A percentile compares a stretch with the other conserved stretches of the same genome.
Conservation (phyloP, 2,113 vertebrate species). For the Ancistrus triradiatus region DNA sequence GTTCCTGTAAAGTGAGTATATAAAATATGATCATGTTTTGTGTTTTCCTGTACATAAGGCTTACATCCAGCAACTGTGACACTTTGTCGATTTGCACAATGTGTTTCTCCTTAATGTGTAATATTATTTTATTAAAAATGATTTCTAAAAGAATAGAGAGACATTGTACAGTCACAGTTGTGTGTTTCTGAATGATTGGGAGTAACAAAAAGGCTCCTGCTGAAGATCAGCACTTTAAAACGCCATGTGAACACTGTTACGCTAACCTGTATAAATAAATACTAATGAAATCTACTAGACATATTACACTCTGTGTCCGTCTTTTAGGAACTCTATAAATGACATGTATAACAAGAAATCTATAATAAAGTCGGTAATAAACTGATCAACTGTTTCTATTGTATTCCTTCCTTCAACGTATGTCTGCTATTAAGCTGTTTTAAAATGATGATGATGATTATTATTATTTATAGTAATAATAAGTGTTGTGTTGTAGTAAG, state of each 20-base stretch:
- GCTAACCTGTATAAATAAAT: constrained; percentile 43
- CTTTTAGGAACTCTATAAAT: constrained; percentile 24
- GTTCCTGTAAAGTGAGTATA: background rate
- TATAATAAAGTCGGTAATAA: constrained; percentile 7
- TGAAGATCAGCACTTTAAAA: constrained; percentile 65
- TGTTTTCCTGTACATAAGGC: constrained; percentile 15
- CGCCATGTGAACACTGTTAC: constrained; percentile 45
- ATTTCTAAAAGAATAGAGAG: background rate
- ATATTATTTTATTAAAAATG: background rate
- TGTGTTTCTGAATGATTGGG: constrained; percentile 51
- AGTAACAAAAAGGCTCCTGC: constrained; percentile 38
- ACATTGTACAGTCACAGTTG: constrained; percentile 4
- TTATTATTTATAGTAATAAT: too few relatives aligned
- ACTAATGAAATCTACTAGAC: constrained; percentile 62
- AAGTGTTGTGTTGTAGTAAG: too few relatives aligned
- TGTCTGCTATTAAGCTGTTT: background rate
- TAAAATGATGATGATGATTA: too few relatives aligned
- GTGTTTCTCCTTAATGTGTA: constrained; percentile 55
- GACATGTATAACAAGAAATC: background rate
- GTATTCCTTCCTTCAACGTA: background rate
- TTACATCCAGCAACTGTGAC: constrained; percentile 29
- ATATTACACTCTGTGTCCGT: constrained; percentile 23
- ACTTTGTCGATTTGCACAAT: constrained; percentile 65
- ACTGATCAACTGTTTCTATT: background rate
- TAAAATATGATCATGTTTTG: constrained; percentile 7